Conservation (phyloP, 2,888 invertebrate genomes). For the Hydrotaea diabolus region DNA sequence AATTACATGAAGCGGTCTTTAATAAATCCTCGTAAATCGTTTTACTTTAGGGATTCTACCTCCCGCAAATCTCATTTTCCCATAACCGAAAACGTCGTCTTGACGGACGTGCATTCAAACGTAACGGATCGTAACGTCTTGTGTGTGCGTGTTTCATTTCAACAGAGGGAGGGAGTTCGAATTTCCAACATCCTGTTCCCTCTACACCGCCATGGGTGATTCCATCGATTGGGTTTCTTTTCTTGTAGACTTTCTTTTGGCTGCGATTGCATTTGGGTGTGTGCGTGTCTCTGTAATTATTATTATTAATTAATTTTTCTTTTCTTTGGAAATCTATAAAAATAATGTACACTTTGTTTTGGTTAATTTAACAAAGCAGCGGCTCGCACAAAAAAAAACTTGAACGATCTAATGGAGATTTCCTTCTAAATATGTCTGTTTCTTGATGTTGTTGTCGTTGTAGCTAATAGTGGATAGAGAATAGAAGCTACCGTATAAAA, state of each 20-base stretch:
- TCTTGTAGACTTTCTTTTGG: neutral
- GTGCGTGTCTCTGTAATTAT: constrained; percentile 11
- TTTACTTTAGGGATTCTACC: constrained; percentile 21
- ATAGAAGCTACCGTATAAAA: too few species aligned
- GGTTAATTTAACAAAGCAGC: neutral
- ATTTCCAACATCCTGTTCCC: constrained; percentile 41
- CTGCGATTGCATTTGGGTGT: neutral
- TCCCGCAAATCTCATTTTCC: constrained; percentile 39
- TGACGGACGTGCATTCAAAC: constrained; percentile 17
- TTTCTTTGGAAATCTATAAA: constrained; percentile 20
- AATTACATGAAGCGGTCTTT: constrained; percentile 14
- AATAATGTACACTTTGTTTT: neutral
- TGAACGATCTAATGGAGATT: neutral
- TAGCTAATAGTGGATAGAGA: neutral
- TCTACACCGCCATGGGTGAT: neutral
- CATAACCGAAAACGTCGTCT: constrained; percentile 19
- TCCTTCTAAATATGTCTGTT: neutral
- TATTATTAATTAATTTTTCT: constrained; percentile 17
- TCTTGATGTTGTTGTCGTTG: neutral
- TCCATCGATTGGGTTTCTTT: constrained; percentile 6
- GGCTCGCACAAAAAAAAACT: neutral
- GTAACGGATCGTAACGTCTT: constrained; percentile 16
- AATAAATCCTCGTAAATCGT: constrained; percentile 17
- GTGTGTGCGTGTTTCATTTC: constrained; percentile 2
- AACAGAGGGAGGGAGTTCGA: constrained; percentile 23